A percentile compares a stretch with the other conserved stretches of the same genome.
Conservation (phyloP, 2,797 vertebrate genomes). For the Pangasius macronema region DNA sequence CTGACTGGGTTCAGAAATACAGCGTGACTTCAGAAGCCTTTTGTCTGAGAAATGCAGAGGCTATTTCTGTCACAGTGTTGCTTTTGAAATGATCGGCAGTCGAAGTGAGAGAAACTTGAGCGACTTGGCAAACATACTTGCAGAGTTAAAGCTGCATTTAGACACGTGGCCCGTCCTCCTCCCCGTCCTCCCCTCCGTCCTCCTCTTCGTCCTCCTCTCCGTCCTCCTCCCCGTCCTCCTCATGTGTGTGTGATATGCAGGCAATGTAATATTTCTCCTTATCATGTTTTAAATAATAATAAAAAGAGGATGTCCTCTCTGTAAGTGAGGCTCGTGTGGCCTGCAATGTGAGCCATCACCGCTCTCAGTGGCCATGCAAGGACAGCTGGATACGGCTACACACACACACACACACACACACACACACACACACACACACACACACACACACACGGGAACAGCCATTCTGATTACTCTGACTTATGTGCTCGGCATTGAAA, state of each 20-base stretch:
- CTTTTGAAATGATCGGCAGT: not conserved
- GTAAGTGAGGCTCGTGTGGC: not conserved
- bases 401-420: not conserved
- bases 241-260: not conserved
- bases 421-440: not conserved
- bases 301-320: not conserved
- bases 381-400: no score
- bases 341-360: not conserved
- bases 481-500: not conserved
- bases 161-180: not conserved
- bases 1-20: not conserved
- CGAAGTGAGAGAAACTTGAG: not conserved
- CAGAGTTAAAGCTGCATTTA: slow-evolving; percentile 4
- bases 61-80: not conserved
- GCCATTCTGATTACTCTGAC: not conserved
- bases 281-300: not conserved
- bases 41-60: not conserved
- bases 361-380: not conserved
- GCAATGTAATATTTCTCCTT: not conserved
- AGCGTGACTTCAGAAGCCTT: not conserved
- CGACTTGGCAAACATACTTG: not conserved
- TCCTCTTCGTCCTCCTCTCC: not conserved
- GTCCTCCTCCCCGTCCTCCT: no score
- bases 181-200: not conserved
- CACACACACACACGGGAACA: not conserved